A percentile compares a stretch with the other conserved stretches of the same genome.
phyloP scores from a whole-genome alignment of 2,888 invertebrate species.

The Myopa testacea region DNA sequence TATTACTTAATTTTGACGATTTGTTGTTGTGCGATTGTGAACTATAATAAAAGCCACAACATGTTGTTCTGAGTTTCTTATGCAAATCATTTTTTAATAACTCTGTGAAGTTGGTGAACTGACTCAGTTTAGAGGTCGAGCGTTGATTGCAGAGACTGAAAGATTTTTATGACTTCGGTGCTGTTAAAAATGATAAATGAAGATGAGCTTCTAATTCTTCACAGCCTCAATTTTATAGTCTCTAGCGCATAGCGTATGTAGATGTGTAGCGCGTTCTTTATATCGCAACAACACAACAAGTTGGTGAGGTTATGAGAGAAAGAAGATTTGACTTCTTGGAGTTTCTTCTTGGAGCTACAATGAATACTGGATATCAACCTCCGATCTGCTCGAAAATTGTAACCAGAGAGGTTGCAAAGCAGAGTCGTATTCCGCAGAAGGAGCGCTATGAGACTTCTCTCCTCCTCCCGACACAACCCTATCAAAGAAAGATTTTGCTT shows the following conservation, averaged over 20 bases:
- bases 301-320: too few relatives aligned
- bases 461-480: too few relatives aligned
- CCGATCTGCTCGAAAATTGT: too few relatives aligned
- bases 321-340: too few relatives aligned
- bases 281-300: too few relatives aligned
- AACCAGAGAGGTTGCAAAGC: too few relatives aligned
- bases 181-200: slow-evolving; percentile 47
- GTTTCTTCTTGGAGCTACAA: too few relatives aligned
- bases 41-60: slow-evolving; percentile 40
- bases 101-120: slow-evolving; percentile 37
- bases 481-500: too few relatives aligned
- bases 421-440: too few relatives aligned
- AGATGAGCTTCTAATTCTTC: slow-evolving; percentile 47
- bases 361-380: too few relatives aligned
- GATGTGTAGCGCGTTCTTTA: too few relatives aligned
- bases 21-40: slow-evolving; percentile 52
- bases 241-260: neutral
- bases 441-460: too few relatives aligned
- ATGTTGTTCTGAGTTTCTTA: slow-evolving; percentile 29
- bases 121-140: neutral
- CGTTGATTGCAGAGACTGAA: slow-evolving; percentile 24
- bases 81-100: slow-evolving; percentile 51
- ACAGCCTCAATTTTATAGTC: slow-evolving; percentile 12
- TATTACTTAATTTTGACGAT: slow-evolving; percentile 60
- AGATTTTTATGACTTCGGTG: slow-evolving; percentile 43